Percentiles rank a stretch among this genome's conserved stretches.
phyloP scores from a whole-genome alignment of 1,140 invertebrate genomes.

The Camponotus pennsylvanicus region DNA sequence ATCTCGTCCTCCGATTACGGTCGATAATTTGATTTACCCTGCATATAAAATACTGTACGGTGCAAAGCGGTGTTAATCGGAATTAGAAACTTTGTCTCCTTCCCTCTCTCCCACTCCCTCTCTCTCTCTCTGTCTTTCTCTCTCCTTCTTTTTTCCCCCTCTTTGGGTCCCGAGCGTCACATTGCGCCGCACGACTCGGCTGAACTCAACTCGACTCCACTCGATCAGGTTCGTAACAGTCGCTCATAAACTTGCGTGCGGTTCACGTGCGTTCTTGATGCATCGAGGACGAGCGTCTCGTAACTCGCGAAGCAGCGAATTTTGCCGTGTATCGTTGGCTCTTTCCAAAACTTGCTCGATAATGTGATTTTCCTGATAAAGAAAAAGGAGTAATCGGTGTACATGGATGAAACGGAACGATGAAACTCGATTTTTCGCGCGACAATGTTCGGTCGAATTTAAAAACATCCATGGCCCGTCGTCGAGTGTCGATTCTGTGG shows the following conservation, averaged over 20 bases:
- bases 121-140: conserved; percentile 53
- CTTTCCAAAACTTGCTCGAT: not conserved
- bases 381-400: not conserved
- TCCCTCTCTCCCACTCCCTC: conserved; percentile 28
- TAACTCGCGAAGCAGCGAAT: not conserved
- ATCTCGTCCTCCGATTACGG: not conserved
- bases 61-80: not conserved
- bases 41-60: conserved; percentile 17
- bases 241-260: conserved; percentile 77
- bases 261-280: conserved; percentile 41
- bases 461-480: no score
- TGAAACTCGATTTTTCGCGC: not conserved
- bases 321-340: not conserved
- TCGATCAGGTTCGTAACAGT: conserved; percentile 73
- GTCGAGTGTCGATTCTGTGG: no score
- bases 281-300: conserved; percentile 8
- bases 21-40: conserved; percentile 37
- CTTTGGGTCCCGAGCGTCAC: conserved; percentile 44
- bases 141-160: conserved; percentile 7
- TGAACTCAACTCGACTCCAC: conserved; percentile 65
- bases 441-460: not conserved
- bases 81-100: conserved; percentile 36
- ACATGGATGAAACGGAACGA: not conserved
- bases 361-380: not conserved
- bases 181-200: conserved; percentile 38